Percentiles rank a stretch among this genome's conserved stretches.
Conservation (phyloP, 2,888 invertebrate species). For the Dione vanillae region DNA sequence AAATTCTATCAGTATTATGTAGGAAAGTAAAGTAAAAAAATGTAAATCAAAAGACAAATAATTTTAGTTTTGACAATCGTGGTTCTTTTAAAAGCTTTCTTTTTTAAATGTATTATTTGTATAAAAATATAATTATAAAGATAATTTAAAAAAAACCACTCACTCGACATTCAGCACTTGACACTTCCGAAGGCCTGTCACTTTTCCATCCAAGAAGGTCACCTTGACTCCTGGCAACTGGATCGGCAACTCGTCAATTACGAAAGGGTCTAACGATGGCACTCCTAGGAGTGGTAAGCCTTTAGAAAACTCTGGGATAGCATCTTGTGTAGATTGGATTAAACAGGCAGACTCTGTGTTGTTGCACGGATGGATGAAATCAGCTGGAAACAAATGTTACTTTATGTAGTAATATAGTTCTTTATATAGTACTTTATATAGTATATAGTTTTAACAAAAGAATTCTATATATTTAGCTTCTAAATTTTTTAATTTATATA, state of each 20-base stretch:
- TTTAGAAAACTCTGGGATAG: slow-evolving; percentile 74
- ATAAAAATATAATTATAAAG: background rate
- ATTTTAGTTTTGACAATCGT: too few species aligned
- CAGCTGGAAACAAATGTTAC: slow-evolving; percentile 60
- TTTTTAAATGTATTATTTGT: too few species aligned
- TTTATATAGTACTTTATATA: background rate
- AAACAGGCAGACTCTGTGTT: slow-evolving; percentile 71
- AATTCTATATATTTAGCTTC: too few species aligned
- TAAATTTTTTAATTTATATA: too few species aligned
- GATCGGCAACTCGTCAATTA: slow-evolving; percentile 75
- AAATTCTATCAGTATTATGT: too few species aligned
- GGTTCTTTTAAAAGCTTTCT: too few species aligned
- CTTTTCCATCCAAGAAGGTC: slow-evolving; percentile 74
- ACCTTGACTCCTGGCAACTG: slow-evolving; percentile 79
- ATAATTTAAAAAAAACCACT: slow-evolving; percentile 53
- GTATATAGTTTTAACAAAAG: background rate
- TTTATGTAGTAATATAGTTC: background rate
- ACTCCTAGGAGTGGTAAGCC: slow-evolving; percentile 73
- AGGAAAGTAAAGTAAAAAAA: too few species aligned
- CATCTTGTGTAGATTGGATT: slow-evolving; percentile 72
- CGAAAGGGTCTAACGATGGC: slow-evolving; percentile 73
- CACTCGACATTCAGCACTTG: slow-evolving; percentile 78
- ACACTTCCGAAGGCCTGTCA: slow-evolving; percentile 74
- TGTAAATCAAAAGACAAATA: too few species aligned
- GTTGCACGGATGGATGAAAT: slow-evolving; percentile 77